These are phyloP conservation scores for Actinostola sp. DNA, from an alignment of 92 coral and sea anemone species.

Conservation along the genomic window DNA sequence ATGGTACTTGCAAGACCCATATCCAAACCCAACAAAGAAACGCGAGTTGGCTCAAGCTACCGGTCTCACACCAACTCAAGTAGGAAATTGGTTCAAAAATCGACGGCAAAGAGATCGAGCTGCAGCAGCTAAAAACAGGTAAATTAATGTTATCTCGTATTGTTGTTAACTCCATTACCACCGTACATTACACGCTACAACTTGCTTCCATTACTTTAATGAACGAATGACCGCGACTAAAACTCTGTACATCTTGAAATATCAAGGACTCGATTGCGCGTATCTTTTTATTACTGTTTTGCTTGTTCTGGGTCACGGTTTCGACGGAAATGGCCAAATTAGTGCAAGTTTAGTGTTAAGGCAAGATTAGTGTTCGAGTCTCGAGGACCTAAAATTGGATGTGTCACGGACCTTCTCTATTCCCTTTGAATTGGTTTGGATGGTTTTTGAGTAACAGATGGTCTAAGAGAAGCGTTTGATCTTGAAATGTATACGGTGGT, in stretches of 20 bases:
- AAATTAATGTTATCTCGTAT: constrained; percentile 22
- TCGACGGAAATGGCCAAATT: constrained; percentile 75
- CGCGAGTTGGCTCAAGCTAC: constrained; percentile 99
- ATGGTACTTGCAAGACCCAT: constrained; percentile 99
- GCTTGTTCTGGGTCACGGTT: constrained; percentile 31
- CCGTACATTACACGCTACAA: neutral
- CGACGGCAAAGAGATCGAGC: constrained; percentile 99
- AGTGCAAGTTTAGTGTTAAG: constrained; percentile 50
- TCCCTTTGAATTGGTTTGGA: constrained; percentile 72
- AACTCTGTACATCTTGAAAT: constrained; percentile 14
- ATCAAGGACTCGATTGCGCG: constrained; percentile 1
- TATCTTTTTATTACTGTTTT: constrained; percentile 2
- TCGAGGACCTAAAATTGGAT: constrained; percentile 51
- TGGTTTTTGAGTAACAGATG: constrained; percentile 75
- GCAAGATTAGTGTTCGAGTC: constrained; percentile 12
- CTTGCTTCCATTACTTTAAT: neutral
- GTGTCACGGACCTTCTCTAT: constrained; percentile 59
- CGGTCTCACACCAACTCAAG: constrained; percentile 98
- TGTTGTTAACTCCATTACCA: neutral
- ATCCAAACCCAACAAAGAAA: constrained; percentile 98
- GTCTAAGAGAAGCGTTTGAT: constrained; percentile 72
- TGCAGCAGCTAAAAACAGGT: constrained; percentile 99
- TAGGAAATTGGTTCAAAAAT: constrained; percentile 99
- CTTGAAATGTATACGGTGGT: constrained; percentile 81
- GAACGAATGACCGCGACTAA: constrained; percentile 11